Evolutionary conservation across 1,140 invertebrate genomes (phyloP), one percentile per base, ranked within the genome.

Genomic region (Magallana angulata): DNA sequence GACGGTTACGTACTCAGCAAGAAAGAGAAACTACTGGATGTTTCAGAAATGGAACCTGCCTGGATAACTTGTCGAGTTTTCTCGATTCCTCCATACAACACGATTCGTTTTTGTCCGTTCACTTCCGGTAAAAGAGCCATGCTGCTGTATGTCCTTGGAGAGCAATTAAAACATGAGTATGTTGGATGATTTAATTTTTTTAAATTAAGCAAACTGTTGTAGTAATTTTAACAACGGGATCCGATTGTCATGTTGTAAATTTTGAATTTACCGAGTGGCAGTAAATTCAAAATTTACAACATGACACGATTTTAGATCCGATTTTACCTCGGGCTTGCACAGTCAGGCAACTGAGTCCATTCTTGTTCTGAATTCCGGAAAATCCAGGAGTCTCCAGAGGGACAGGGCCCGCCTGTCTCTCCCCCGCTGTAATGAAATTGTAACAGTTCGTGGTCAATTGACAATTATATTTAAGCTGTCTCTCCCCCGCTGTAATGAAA

Each of bases 321-420:
- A 24, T 24, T 24, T 24, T 76, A 90, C 89, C 89, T 90, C 18
- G 90, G 90, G 16, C 85, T 24, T 6, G 88, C 84, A 84, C 90
- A 91, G 82, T 82, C 60, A 16, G 30, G 24, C 7, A 90, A 59
- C 60, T 86, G 57, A 83, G 83, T 87, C 91, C 91, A 92, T 12
- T 68, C 71, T 71, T 89, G 89, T 1, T 87, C 68, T 18, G 89
- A 87, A 24, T 80, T 84, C 64, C 88, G 82, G 83, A 90, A 91
- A 24, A 91, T 30, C 91, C 91, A 92, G 18, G 91, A 91, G 81
- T 92, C 91, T 12, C 90, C 86, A 0, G 86, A 82, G 3, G 91
- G 91, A 89, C 91, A 92, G 7, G 91, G 91, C 5, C 91, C 91
- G 57, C 90, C 91, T 57, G 85, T 89, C 58, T 84, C 81, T 30